These are phyloP conservation scores for Leucania comma DNA, from an alignment of 2,888 invertebrate genomes.

Conservation along the genomic window DNA sequence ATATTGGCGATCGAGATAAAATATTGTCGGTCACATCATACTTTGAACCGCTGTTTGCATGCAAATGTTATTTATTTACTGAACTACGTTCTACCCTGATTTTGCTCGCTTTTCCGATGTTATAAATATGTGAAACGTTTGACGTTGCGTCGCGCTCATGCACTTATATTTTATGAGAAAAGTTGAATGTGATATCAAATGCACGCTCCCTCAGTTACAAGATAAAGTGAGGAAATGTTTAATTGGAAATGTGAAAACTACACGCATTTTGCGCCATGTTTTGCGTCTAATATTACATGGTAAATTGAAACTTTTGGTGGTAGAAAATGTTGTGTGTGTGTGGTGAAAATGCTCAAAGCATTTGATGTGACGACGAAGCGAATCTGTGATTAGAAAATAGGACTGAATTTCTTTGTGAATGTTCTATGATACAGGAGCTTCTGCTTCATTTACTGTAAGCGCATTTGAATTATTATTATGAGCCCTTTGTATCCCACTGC, in stretches of 20 bases:
- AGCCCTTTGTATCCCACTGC: no score
- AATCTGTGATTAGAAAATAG: neutral
- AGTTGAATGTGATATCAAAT: slow-evolving; percentile 19
- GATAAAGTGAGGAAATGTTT: slow-evolving; percentile 4
- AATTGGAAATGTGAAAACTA: slow-evolving; percentile 14
- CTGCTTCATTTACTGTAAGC: neutral
- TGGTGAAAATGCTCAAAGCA: no score
- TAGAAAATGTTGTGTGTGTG: no score
- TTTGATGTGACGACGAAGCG: neutral
- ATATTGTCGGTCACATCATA: slow-evolving; percentile 52
- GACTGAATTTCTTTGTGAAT: neutral
- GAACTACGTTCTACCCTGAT: slow-evolving; percentile 14
- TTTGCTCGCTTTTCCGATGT: slow-evolving; percentile 33
- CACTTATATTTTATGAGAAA: slow-evolving; percentile 35
- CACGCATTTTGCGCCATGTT: neutral
- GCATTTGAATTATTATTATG: neutral
- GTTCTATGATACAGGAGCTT: no score
- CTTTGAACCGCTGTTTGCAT: slow-evolving; percentile 38
- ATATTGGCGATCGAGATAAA: slow-evolving; percentile 59
- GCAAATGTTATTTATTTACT: slow-evolving; percentile 53
- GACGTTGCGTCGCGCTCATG: slow-evolving; percentile 6
- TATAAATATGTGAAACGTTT: slow-evolving; percentile 37
- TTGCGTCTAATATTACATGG: neutral
- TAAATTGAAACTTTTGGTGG: neutral
- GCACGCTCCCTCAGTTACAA: neutral